phyloP scores from a whole-genome alignment of 2,113 vertebrate species.

The Eptesicus fuscus region DNA sequence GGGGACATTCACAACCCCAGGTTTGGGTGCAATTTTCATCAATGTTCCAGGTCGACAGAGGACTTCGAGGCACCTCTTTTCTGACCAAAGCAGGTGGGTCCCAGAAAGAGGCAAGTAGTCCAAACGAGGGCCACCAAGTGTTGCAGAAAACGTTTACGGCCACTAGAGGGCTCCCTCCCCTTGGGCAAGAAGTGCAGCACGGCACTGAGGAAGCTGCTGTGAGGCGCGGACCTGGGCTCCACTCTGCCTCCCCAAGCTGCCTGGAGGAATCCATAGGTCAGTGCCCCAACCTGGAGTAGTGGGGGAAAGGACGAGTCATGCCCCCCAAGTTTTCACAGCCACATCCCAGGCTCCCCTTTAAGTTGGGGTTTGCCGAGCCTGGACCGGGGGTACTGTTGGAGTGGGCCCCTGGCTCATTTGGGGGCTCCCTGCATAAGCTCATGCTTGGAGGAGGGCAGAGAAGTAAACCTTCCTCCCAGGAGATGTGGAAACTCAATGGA shows the following conservation, averaged over 20 bases:
- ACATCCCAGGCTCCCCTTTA: background rate
- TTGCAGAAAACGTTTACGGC: background rate
- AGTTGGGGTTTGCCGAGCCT: background rate
- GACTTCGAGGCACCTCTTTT: background rate
- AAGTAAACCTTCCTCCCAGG: background rate
- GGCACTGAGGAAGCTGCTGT: fast-evolving
- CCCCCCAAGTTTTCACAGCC: background rate
- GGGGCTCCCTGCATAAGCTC: background rate
- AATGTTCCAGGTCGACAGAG: background rate
- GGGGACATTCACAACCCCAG: background rate
- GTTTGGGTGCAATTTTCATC: background rate
- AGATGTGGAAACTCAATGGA: background rate
- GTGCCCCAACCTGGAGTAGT: background rate
- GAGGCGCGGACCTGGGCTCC: background rate
- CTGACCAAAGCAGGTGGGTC: background rate
- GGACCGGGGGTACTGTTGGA: background rate
- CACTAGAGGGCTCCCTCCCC: conserved; percentile 52
- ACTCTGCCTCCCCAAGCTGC: background rate
- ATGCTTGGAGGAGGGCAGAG: background rate
- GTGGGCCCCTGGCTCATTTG: background rate
- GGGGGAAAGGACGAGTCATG: background rate
- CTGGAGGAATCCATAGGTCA: background rate
- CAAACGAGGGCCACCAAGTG: background rate
- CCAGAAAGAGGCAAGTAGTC: background rate
- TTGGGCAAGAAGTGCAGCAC: background rate